These are phyloP conservation scores for Chelon auratus DNA, from an alignment of 2,797 vertebrate species.

Conservation along the genomic window DNA sequence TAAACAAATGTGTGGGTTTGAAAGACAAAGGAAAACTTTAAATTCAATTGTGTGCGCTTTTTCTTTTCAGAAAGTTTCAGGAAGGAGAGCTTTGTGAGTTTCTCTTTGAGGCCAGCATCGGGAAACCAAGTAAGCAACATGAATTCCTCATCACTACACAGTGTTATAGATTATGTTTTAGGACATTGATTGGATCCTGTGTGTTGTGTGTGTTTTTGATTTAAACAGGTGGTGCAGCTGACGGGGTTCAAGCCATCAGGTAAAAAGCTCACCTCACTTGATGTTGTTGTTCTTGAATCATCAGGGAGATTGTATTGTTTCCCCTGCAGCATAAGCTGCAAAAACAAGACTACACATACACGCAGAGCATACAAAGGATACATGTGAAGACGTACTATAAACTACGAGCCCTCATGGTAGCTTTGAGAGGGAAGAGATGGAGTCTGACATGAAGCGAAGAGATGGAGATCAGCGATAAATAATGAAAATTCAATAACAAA, in stretches of 20 bases:
- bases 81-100: constrained; percentile 81
- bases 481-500: background rate
- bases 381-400: background rate
- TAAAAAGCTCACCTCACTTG: constrained; percentile 44
- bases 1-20: constrained; percentile 28
- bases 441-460: background rate
- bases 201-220: constrained; percentile 20
- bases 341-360: background rate
- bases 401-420: background rate
- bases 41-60: constrained; percentile 5
- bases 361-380: background rate
- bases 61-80: constrained; percentile 82
- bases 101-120: constrained; percentile 77
- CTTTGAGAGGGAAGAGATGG: background rate
- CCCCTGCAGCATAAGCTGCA: background rate
- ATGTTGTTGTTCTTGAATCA: background rate
- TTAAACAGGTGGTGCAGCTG: constrained; percentile 83
- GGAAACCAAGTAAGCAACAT: constrained; percentile 79
- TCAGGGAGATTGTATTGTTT: background rate
- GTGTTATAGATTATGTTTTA: background rate
- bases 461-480: background rate
- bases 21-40: constrained; percentile 15
- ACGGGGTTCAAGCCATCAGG: constrained; percentile 87
- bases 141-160: background rate
- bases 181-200: background rate